phyloP scores from a whole-genome alignment of 1,140 invertebrate species.

The Prorops nasuta region DNA sequence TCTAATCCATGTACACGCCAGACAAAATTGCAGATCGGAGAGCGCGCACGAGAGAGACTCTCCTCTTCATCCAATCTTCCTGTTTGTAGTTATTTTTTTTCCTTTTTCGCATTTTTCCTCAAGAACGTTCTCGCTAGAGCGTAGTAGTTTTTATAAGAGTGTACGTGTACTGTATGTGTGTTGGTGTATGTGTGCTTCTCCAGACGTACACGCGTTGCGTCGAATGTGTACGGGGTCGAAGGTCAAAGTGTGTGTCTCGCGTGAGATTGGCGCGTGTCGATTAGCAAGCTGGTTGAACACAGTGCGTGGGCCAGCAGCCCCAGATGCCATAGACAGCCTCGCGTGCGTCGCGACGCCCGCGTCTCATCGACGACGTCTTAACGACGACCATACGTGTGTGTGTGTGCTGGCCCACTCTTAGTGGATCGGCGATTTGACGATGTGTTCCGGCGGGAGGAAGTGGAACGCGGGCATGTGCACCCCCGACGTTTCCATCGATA shows the following conservation, averaged over 20 bases:
- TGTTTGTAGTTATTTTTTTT: no score
- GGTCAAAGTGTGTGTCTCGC: no score
- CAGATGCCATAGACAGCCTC: constrained; percentile 37
- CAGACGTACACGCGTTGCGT: no score
- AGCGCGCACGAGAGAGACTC: constrained; percentile 16
- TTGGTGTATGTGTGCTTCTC: no score
- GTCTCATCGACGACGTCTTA: constrained; percentile 37
- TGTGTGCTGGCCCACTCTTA: constrained; percentile 57
- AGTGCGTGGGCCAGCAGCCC: constrained; percentile 33
- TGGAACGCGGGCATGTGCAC: constrained; percentile 86
- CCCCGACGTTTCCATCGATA: constrained; percentile 89
- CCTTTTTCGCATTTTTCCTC: no score
- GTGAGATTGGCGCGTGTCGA: no score
- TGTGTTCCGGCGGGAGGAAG: constrained; percentile 88
- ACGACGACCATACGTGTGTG: constrained; percentile 34
- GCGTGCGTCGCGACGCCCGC: constrained; percentile 29
- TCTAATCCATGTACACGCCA: no score
- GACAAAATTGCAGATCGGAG: no score
- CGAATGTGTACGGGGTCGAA: no score
- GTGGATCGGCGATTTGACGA: constrained; percentile 87
- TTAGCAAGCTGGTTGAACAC: constrained; percentile 43
- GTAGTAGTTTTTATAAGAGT: no score
- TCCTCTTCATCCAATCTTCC: not conserved
- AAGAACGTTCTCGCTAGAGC: no score
- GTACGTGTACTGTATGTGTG: no score